Base-by-base conservation (phyloP, 2,797 vertebrate species). In the Clarias platycephalus region DNA sequence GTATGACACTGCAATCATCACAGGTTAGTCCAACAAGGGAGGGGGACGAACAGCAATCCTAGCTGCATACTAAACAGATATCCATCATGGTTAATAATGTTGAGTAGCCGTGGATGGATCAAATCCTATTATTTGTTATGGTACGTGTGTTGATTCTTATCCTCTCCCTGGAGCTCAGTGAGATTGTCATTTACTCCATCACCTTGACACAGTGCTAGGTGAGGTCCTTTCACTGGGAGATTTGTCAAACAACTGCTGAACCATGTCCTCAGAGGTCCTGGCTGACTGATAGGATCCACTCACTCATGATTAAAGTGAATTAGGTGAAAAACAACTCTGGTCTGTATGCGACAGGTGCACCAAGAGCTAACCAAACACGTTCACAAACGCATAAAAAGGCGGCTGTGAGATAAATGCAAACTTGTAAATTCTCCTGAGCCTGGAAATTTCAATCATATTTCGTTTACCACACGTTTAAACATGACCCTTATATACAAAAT, bases 251-350 rank as follows among this genome's bases (percentile, higher is more conserved):
- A 86, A 84, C 76, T 62, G 70, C 85, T 88, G 85, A 88, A 87
- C 83, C 82, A 34, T 85, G 80, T n/a, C 68, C 82, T 85, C 81
- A 62, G 79, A 88, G 80, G 88, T 88, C 85, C 83, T 76, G 62
- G 75, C 75, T 84, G 85, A 85, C 83, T 88, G 88, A 88, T 85
- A 84, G 82, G 83, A 87, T 87, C 87, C 85, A 62, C 82, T 88
- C 88, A 84, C 82, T 89, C 60, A 76, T 88, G 85, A 89, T 88
- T 89, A 88, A 88, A 82, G 34, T 87, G 57, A 77, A 89, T 88
- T 88, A 86, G 81, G 72, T 37, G 58, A 82, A 84, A 86, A 85
- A 85, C 63, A 67, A 84, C 77, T 63, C 85, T 83, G 84, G 74
- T 58, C 82, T 78, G n/a, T 76, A 83, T 34, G 34, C 15, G 15